Conservation (phyloP, 2,888 invertebrate genomes). For the Acleris sparsana region DNA sequence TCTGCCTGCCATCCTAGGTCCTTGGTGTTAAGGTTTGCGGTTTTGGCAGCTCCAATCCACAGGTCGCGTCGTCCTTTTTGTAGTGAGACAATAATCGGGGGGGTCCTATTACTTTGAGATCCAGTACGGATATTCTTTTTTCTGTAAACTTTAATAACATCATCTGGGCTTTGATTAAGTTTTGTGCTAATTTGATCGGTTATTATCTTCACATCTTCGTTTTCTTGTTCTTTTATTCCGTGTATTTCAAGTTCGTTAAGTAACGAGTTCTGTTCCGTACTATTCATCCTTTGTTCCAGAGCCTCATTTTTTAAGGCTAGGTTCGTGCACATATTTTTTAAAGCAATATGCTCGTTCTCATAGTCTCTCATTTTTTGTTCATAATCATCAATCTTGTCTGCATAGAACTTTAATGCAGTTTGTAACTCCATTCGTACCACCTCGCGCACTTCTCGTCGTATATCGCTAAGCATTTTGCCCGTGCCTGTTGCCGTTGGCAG, state of each 20-base stretch:
- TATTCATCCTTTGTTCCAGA: constrained; percentile 34
- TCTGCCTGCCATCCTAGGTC: not conserved
- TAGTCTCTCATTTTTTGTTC: too few relatives aligned
- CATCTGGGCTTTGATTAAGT: constrained; percentile 4
- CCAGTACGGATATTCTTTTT: too few relatives aligned
- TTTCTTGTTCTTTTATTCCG: constrained; percentile 13
- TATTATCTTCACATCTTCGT: constrained; percentile 8
- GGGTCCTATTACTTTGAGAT: too few relatives aligned
- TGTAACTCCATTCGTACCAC: too few relatives aligned
- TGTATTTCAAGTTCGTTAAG: constrained; percentile 28
- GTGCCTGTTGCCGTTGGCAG: too few relatives aligned
- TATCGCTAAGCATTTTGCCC: too few relatives aligned
- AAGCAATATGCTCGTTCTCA: too few relatives aligned
- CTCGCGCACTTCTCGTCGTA: not conserved
- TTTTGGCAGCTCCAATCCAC: constrained; percentile 27
- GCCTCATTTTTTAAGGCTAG: constrained; percentile 25
- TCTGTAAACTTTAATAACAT: constrained; percentile 1
- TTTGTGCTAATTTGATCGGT: not conserved
- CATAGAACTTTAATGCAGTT: too few relatives aligned
- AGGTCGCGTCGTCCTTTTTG: constrained; percentile 3
- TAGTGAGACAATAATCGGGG: too few relatives aligned
- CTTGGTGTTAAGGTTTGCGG: not conserved
- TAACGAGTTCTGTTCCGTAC: constrained; percentile 27
- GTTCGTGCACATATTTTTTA: constrained; percentile 20
- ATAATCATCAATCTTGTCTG: too few relatives aligned